Evolutionary conservation across 2,113 vertebrate species (phyloP), one percentile per base, ranked within the genome.

Genomic region (Dendropsophus ebraccatus): DNA sequence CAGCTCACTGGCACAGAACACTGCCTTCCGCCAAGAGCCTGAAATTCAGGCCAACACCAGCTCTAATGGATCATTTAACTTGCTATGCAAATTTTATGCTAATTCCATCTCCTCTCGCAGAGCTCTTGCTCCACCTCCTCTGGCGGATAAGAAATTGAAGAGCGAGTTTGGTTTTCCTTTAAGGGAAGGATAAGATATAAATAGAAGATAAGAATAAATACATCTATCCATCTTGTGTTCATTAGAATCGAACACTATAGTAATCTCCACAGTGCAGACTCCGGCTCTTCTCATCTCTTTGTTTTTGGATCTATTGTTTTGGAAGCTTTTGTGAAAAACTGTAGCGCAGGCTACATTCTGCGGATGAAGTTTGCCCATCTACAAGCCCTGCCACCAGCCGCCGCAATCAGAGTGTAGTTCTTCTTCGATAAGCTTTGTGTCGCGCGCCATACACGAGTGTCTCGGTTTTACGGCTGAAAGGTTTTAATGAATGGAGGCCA

Each of bases 21-120:
- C 35, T 45, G 77, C 85, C 19, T 35, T 70, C 85, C 37, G 85
- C 85, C 85, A 87, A 81, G 69, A 87, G 49, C 67, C 78, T 7
- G 54, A 49, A 74, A 73, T 45, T 56, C 65, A 13, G 84, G 84
- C 84, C 84, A 86, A 62, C 85, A 13, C 67, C 52, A 52, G 17
- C 67, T 58, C 85, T 72, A 81, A 87, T 73, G 85, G 85, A 28
- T 87, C 85, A 60, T 87, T 87, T 81, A 81, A 81, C 78, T 87
- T 56, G 47, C 78, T 72, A 87, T 87, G 85, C 49, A 80, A 87
- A 81, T 87, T 74, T 62, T 81, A 85, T 85, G 83, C 47, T 81
- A 74, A 72, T 81, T 73, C 17, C 21, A 47, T 73, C 78, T 79
- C 32, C 30, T 35, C n/a, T 74, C 65, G 11, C 52, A 3, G 77